Base-by-base conservation (phyloP, 1,140 invertebrate species). In the Drosophila nannoptera region DNA sequence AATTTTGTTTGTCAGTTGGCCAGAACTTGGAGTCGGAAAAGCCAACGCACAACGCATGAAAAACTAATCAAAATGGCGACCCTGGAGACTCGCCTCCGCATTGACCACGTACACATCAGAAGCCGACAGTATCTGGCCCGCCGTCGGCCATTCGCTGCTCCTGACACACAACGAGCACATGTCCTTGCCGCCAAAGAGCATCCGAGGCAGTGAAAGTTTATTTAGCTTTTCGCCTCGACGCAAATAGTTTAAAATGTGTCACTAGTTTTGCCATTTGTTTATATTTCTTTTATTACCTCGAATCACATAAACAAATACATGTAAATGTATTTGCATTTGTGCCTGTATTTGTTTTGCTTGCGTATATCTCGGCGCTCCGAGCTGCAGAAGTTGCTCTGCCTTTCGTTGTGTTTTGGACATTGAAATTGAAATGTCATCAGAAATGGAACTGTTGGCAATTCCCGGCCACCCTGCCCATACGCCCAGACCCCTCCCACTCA, bases 161-260 rank as follows among this genome's bases (percentile, higher is more conserved):
- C 58, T 40, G 68, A 35, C 62, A 59, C 62, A 61, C 54, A 22
- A 22, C 3, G 3, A 22, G 56, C 45, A 52, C 60, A 69, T 69
- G 66, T 53, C 73, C 56, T 63, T 63, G 22, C 52, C 36, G 12
- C 40, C 22, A 46, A 48, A 22, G 22, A 22, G 22, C 22, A 22
- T 33, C 53, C 54, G 29, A 65, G 43, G 22, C 22, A 64, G 63
- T 62, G 60, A 68, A 69, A 80, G 73, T 80, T 73, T 69, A 62
- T 73, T 81, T 56, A 52, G 48, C 50, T 74, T 78, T 33, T 38
- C 56, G 22, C 38, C 36, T 29, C 54, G 63, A 68, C 38, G 69
- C 69, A 66, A 62, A 77, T 77, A 62, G 70, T 77, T 77, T 52
- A 64, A 77, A 77, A 73, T 77, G 75, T 64, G 54, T 68, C 65